phyloP scores from a whole-genome alignment of 2,888 invertebrate genomes.

The Seira ritae region DNA sequence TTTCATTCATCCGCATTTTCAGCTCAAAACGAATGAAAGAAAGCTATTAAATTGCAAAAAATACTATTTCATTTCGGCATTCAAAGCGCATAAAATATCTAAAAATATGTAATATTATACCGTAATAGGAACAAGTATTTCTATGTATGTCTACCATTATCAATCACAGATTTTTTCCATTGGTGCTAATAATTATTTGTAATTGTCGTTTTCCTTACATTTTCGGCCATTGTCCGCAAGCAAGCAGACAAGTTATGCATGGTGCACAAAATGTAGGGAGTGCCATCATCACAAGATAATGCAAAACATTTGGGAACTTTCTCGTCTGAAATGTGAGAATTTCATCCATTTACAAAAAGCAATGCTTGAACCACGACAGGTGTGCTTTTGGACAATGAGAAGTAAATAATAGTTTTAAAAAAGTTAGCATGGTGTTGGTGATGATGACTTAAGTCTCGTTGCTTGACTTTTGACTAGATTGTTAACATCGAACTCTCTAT shows the following conservation, averaged over 20 bases:
- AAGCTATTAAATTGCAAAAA: too few relatives aligned
- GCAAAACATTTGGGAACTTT: slow-evolving; percentile 2
- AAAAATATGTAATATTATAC: too few relatives aligned
- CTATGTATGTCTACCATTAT: too few relatives aligned
- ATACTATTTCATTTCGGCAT: too few relatives aligned
- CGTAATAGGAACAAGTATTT: too few relatives aligned
- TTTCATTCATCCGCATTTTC: too few relatives aligned
- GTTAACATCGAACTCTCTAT: too few relatives aligned
- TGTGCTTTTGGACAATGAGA: neutral
- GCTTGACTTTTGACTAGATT: neutral
- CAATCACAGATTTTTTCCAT: too few relatives aligned
- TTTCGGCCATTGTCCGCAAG: slow-evolving; percentile 11
- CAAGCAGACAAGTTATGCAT: neutral
- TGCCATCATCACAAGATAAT: neutral
- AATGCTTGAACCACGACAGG: neutral
- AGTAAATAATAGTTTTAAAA: neutral
- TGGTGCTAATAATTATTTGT: neutral
- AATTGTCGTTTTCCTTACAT: neutral
- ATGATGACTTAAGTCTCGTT: neutral
- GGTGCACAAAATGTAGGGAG: neutral
- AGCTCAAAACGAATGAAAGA: too few relatives aligned
- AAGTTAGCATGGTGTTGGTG: neutral
- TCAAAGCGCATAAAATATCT: too few relatives aligned
- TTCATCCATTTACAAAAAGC: slow-evolving; percentile 1
- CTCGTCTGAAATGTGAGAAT: slow-evolving; percentile 3